These are phyloP conservation scores for Zelleria hepariella DNA, from an alignment of 2,888 invertebrate genomes.

Conservation along the genomic window DNA sequence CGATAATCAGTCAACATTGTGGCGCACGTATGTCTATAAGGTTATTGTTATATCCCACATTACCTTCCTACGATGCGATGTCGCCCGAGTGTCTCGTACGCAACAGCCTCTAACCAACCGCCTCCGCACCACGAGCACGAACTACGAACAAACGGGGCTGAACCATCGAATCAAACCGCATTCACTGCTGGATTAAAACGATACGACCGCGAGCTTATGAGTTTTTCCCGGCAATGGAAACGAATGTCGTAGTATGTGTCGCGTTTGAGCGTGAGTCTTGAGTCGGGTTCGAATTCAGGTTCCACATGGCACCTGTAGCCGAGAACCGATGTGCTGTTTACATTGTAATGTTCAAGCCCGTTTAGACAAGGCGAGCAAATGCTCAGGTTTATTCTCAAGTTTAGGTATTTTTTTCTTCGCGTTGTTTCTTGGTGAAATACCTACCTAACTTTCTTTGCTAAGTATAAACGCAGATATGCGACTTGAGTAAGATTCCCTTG, in stretches of 20 bases:
- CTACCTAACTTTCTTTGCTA: too few relatives aligned
- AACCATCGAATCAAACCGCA: not conserved
- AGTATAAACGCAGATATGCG: too few relatives aligned
- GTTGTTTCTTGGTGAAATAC: conserved; percentile 18
- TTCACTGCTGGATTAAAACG: conserved; percentile 6
- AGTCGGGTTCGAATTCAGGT: conserved; percentile 37
- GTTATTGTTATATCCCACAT: not conserved
- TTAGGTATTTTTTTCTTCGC: not conserved
- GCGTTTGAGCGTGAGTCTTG: not conserved
- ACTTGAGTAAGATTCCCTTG: too few relatives aligned
- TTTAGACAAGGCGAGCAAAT: conserved; percentile 55
- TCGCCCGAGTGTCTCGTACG: conserved; percentile 6
- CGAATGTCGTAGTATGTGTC: conserved; percentile 28
- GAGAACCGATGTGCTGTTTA: conserved; percentile 53
- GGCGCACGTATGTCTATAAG: not conserved
- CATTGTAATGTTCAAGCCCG: conserved; percentile 65
- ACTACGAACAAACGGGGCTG: not conserved
- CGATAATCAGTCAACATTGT: not conserved
- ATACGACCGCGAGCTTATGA: not conserved
- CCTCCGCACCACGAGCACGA: not conserved
- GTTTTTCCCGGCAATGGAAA: conserved; percentile 32
- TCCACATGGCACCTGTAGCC: conserved; percentile 55
- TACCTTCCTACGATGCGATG: not conserved
- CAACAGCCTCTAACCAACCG: not conserved
- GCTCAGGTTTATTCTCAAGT: conserved; percentile 32